Percentiles rank a stretch among this genome's conserved stretches.
Evolutionary conservation across 2,113 vertebrate genomes (phyloP).

Genomic region (Emydocephalus ijimae): DNA sequence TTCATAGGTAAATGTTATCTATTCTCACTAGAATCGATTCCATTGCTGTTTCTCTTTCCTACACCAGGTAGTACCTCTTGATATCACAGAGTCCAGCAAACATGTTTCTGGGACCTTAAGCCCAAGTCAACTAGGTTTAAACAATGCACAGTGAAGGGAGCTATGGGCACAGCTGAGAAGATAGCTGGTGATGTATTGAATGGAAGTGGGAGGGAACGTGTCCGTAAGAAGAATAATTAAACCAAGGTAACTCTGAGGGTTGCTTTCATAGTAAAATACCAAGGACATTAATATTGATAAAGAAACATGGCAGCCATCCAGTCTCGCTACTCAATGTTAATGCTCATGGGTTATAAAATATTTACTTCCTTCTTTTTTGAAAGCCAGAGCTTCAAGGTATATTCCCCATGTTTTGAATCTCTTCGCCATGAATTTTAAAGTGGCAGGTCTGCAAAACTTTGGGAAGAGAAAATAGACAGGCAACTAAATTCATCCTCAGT

Average conservation of each 20-base stretch:
- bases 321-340: neutral
- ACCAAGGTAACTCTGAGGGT: neutral
- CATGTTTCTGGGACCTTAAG: neutral
- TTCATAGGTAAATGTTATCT: no score
- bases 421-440: neutral
- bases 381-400: neutral
- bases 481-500: neutral
- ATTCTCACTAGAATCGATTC: neutral
- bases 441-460: neutral
- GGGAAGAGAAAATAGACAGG: neutral
- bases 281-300: slow-evolving; percentile 4
- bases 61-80: neutral
- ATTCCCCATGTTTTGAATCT: neutral
- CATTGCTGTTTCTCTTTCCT: neutral
- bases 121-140: neutral
- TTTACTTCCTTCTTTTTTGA: neutral
- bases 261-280: slow-evolving; percentile 4
- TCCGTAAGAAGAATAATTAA: neutral
- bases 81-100: neutral
- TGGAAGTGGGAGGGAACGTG: neutral
- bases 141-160: neutral
- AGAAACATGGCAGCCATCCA: neutral
- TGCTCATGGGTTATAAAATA: slow-evolving; percentile 1
- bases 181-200: neutral
- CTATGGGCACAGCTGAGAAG: neutral